Evolutionary conservation across 2,797 vertebrate species (phyloP).

Genomic region (Enteromius afrohamiltoni): DNA sequence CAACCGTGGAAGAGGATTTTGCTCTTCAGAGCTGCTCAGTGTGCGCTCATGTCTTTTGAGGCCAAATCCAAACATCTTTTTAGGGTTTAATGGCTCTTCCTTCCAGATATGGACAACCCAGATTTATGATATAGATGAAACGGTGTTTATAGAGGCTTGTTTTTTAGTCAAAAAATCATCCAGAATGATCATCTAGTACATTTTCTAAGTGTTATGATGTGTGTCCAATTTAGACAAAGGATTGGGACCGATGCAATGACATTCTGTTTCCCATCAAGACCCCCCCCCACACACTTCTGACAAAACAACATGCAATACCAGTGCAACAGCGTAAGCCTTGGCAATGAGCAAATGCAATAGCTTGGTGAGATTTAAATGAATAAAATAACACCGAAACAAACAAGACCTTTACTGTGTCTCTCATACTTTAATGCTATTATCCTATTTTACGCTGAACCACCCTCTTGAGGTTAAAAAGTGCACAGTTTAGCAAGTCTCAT

Average conservation of each 20-base stretch:
- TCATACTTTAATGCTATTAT: constrained; percentile 25
- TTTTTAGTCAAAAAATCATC: background rate
- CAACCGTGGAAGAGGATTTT: background rate
- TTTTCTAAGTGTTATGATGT: background rate
- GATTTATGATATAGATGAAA: constrained; percentile 32
- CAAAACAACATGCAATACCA: constrained; percentile 52
- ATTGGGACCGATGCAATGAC: constrained; percentile 27
- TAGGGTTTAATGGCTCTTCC: constrained; percentile 25
- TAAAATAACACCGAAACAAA: constrained; percentile 12
- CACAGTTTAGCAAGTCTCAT: constrained; percentile 7
- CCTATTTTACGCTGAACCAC: constrained; percentile 5
- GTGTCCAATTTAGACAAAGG: background rate
- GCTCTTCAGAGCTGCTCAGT: background rate
- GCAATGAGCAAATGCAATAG: constrained; percentile 46
- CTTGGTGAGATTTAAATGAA: constrained; percentile 45
- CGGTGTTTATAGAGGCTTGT: constrained; percentile 15
- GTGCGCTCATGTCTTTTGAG: constrained; percentile 23
- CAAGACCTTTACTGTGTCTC: background rate
- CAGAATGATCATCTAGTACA: background rate
- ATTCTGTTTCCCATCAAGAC: background rate
- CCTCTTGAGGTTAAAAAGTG: background rate
- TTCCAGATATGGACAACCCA: constrained; percentile 25
- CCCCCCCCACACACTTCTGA: background rate
- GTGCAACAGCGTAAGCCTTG: constrained; percentile 48
- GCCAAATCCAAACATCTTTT: constrained; percentile 43